These are phyloP conservation scores for Caloenas nicobarica DNA, from an alignment of 2,113 vertebrate genomes.

Conservation along the genomic window DNA sequence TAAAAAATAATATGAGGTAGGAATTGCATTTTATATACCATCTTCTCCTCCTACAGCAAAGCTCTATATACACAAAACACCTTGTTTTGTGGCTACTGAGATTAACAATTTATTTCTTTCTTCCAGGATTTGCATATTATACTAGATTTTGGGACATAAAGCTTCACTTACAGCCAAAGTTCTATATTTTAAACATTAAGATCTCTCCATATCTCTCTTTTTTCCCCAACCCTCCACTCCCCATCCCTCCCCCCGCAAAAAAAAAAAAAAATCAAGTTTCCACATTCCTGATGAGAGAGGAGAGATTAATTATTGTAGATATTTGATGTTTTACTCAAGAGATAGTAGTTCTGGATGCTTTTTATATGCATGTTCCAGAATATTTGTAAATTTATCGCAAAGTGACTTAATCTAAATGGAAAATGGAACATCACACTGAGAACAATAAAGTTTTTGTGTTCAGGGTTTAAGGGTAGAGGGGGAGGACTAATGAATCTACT, in stretches of 20 bases:
- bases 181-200: neutral
- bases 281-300: neutral
- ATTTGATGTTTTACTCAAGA: neutral
- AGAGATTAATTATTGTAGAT: neutral
- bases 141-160: neutral
- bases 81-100: neutral
- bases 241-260: too few species aligned
- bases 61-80: neutral
- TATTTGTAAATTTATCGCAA: neutral
- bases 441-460: neutral
- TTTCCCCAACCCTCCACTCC: fast-evolving
- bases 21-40: neutral
- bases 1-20: neutral
- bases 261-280: neutral
- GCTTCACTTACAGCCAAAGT: neutral
- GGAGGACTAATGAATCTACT: neutral
- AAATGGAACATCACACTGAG: neutral
- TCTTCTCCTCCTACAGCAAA: neutral
- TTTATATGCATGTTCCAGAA: neutral
- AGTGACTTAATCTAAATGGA: neutral
- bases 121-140: neutral
- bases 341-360: neutral
- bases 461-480: neutral
- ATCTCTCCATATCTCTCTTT: neutral
- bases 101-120: neutral